These are phyloP conservation scores for Tadarida brasiliensis DNA, from an alignment of 2,797 vertebrate species.

Conservation along the genomic window DNA sequence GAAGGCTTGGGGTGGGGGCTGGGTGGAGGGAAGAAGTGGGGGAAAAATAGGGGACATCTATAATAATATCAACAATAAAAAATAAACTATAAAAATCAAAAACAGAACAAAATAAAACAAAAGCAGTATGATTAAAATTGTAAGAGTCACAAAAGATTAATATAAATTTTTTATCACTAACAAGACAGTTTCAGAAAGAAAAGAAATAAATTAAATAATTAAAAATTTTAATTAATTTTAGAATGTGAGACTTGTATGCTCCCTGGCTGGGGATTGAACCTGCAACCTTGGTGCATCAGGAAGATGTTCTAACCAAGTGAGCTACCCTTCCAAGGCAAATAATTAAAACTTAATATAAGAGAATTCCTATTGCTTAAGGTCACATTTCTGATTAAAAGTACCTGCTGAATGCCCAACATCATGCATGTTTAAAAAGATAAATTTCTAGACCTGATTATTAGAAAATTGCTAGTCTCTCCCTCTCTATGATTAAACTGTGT, in stretches of 20 bases:
- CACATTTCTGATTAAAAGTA: neutral
- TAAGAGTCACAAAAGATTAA: neutral
- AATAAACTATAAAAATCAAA: too few relatives aligned
- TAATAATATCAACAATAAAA: too few relatives aligned
- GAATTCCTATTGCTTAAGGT: neutral
- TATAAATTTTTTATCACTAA: neutral
- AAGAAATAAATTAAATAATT: neutral
- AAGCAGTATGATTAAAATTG: neutral
- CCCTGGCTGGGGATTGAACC: neutral
- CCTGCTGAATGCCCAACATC: neutral
- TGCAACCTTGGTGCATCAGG: neutral
- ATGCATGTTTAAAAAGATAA: neutral
- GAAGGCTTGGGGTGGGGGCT: too few relatives aligned
- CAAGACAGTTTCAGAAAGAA: neutral
- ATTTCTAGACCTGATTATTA: neutral
- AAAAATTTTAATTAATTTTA: neutral
- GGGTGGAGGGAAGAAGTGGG: too few relatives aligned
- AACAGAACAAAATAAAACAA: neutral
- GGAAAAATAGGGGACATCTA: too few relatives aligned
- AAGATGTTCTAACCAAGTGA: neutral
- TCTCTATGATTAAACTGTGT: neutral
- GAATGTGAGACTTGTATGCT: neutral
- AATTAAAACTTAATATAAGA: neutral
- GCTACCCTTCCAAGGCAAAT: neutral
- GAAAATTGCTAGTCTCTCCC: neutral